Base-by-base conservation (phyloP, 2,797 vertebrate genomes). In the Parotocinclus haroldoi region DNA sequence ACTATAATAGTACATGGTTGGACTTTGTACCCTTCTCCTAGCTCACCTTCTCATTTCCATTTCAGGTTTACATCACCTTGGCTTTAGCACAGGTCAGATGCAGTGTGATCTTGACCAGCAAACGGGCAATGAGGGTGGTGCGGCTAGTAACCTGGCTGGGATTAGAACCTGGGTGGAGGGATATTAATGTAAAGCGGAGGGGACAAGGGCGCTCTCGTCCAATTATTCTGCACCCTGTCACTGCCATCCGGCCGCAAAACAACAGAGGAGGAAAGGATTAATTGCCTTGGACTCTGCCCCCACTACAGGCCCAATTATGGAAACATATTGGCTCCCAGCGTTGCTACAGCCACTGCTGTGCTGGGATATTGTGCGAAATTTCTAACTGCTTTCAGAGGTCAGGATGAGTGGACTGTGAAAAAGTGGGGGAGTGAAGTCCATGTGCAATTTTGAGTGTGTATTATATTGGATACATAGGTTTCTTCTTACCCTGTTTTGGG, bases 331-430 rank as follows among this genome's bases (percentile, higher is more conserved):
- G 95, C 92, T 95, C 90, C 89, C 90, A 93, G 94, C 85, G 81
- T 92, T 92, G 90, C 91, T 89, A 92, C 88, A 93, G 84, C 85
- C 89, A 95, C 95, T 93, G 94, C 95, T 96, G 95, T 94, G 94
- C 90, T 91, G 92, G 92, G 93, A 95, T 95, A 95, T 96, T 93
- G 96, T 96, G 94, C 96, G 95, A 97, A 95, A 96, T 94, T 94
- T 87, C 92, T 90, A 90, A 89, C 88, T 83, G 91, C 91, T 93
- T 93, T 92, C 86, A 85, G 90, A 90, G 78, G 88, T 93, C 92
- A 93, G 91, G 92, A 91, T 85, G 86, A 86, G 85, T 87, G 81
- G 79, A 66, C 78, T 89, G 89, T 87, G 88, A 86, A 84, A 82
- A 77, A 75, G 82, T 78, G 77, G 69, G 63, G 27, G n/a, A 57